phyloP scores from a whole-genome alignment of 2,888 invertebrate species.

The Troides aeacus region DNA sequence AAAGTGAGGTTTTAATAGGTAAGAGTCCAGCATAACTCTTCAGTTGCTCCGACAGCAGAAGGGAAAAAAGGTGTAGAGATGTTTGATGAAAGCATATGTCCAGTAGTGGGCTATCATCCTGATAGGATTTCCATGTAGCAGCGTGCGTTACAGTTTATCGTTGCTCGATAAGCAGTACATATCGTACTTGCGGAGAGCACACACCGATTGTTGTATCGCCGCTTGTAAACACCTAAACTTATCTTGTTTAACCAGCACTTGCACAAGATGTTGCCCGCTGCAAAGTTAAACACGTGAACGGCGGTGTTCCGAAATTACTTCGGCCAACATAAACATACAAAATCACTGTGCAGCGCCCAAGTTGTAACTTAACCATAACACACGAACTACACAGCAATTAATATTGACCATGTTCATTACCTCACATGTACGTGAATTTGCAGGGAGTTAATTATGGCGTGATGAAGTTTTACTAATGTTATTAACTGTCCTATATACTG shows the following conservation, averaged over 20 bases:
- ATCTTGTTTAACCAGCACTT: constrained; percentile 26
- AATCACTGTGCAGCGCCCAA: background rate
- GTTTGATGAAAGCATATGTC: too few relatives aligned
- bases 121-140: too few relatives aligned
- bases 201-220: background rate
- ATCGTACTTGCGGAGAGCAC: background rate
- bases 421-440: too few relatives aligned
- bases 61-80: too few relatives aligned
- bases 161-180: background rate
- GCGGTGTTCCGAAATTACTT: constrained; percentile 15
- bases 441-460: too few relatives aligned
- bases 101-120: too few relatives aligned
- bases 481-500: too few relatives aligned
- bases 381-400: background rate
- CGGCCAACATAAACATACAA: constrained; percentile 17
- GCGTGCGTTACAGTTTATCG: too few relatives aligned
- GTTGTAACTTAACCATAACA: background rate
- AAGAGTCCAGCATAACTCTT: too few relatives aligned
- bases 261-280: constrained; percentile 18
- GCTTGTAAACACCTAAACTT: constrained; percentile 17
- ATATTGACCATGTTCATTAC: background rate
- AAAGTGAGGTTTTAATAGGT: too few relatives aligned
- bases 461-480: too few relatives aligned
- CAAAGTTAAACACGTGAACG: constrained; percentile 21
- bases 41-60: too few relatives aligned